A percentile compares a stretch with the other conserved stretches of the same genome.
phyloP scores from a whole-genome alignment of 2,113 vertebrate species.

The Globicephala melas region DNA sequence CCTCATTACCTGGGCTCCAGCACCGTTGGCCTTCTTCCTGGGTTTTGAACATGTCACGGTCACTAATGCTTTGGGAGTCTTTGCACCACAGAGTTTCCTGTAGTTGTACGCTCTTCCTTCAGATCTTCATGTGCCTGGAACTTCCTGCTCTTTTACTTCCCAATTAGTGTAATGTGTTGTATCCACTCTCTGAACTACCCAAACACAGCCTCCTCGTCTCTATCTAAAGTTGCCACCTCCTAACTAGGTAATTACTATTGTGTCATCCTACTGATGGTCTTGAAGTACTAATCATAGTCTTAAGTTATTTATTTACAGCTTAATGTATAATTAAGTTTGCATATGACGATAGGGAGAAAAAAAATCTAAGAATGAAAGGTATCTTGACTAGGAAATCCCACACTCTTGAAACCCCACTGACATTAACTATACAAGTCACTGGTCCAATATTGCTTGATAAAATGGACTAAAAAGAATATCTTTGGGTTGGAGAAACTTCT shows the following conservation, averaged over 20 bases:
- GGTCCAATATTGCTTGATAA: neutral
- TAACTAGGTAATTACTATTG: neutral
- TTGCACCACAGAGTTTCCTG: neutral
- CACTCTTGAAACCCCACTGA: neutral
- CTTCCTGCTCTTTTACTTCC: neutral
- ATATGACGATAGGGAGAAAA: neutral
- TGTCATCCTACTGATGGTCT: neutral
- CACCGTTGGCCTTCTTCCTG: neutral
- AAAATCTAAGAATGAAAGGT: neutral
- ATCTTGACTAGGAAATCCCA: neutral
- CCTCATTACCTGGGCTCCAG: neutral
- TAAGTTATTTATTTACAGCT: neutral
- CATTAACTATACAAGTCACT: neutral
- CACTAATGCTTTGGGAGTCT: neutral
- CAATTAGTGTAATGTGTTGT: neutral
- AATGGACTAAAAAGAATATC: conserved; percentile 11
- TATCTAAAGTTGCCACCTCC: neutral
- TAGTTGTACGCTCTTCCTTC: neutral
- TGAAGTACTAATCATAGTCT: neutral
- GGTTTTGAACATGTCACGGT: neutral
- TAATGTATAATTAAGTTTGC: conserved; percentile 10
- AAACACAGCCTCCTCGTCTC: neutral
- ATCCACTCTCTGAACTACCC: neutral
- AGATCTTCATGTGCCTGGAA: neutral
- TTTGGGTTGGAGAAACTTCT: neutral